phyloP scores from a whole-genome alignment of 2,113 vertebrate genomes.

The Calonectris borealis region DNA sequence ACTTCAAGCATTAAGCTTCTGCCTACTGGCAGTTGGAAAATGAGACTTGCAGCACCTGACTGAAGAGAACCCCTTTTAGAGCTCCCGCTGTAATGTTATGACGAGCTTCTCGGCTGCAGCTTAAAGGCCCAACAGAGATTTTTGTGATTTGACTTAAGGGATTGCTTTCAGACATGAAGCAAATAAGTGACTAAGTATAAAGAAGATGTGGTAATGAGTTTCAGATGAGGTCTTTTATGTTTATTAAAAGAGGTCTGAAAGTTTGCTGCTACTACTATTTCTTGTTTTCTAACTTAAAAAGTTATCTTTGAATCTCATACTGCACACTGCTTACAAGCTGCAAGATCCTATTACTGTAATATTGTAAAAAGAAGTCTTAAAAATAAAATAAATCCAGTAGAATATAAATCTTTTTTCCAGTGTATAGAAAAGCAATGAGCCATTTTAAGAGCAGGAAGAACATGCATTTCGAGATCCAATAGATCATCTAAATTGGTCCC shows the following conservation, averaged over 20 bases:
- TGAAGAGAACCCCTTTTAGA: background rate
- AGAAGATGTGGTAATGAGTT: slow-evolving; percentile 19
- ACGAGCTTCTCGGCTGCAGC: background rate
- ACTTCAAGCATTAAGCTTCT: background rate
- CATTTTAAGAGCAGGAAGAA: slow-evolving; percentile 71
- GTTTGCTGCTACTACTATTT: background rate
- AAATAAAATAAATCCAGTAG: slow-evolving; percentile 9
- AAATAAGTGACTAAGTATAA: slow-evolving; percentile 3
- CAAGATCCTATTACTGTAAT: background rate
- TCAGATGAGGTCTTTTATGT: slow-evolving; percentile 8
- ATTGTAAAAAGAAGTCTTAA: background rate
- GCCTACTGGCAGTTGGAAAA: background rate
- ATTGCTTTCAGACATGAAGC: background rate
- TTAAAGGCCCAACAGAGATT: background rate
- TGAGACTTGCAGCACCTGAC: background rate
- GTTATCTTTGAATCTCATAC: background rate
- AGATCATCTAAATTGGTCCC: slow-evolving; percentile 67
- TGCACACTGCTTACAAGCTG: background rate
- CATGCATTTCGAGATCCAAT: slow-evolving; percentile 63
- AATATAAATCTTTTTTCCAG: background rate
- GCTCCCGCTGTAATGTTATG: background rate
- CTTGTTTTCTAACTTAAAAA: background rate
- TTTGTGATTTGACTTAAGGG: background rate
- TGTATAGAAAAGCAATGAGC: slow-evolving; percentile 52
- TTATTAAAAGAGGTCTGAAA: background rate